A percentile compares a stretch with the other conserved stretches of the same genome.
phyloP scores from a whole-genome alignment of 2,113 vertebrate genomes.

The Ammodytes dubius region DNA sequence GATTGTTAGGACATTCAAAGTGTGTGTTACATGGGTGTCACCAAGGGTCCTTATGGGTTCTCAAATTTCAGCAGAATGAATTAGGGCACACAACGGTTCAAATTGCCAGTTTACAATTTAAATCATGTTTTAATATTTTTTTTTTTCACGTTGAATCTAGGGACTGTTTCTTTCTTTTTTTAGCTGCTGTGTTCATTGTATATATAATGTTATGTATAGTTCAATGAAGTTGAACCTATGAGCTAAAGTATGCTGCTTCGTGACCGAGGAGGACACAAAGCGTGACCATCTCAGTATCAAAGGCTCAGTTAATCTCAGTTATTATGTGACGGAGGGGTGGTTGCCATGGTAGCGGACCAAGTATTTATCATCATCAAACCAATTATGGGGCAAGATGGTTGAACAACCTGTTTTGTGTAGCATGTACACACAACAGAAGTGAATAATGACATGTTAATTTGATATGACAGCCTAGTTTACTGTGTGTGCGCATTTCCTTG shows the following conservation, averaged over 20 bases:
- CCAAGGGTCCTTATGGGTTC: no score
- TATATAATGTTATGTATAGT: not conserved
- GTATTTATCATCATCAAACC: slow-evolving; percentile 42
- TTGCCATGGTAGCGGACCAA: slow-evolving; percentile 7
- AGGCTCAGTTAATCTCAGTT: slow-evolving; percentile 14
- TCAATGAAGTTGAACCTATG: not conserved
- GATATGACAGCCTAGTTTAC: slow-evolving; percentile 20
- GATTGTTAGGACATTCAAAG: no score
- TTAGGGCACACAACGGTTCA: not conserved
- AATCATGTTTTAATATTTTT: not conserved
- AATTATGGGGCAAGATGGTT: slow-evolving; percentile 20
- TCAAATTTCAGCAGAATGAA: no score
- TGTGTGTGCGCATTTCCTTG: not conserved
- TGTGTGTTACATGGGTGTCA: no score
- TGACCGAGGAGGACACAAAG: not conserved
- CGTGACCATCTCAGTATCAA: slow-evolving; percentile 5
- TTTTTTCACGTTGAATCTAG: no score
- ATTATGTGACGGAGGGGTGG: slow-evolving; percentile 7
- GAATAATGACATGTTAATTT: slow-evolving; percentile 16
- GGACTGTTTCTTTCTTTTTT: slow-evolving; percentile 1
- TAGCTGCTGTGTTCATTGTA: not conserved
- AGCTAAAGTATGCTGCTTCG: not conserved
- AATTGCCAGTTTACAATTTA: not conserved
- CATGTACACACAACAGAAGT: not conserved
- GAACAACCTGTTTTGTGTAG: not conserved